Percentiles rank a stretch among this genome's conserved stretches.
Conservation (phyloP, 2,113 vertebrate genomes). For the Anarhynchus alexandrinus region DNA sequence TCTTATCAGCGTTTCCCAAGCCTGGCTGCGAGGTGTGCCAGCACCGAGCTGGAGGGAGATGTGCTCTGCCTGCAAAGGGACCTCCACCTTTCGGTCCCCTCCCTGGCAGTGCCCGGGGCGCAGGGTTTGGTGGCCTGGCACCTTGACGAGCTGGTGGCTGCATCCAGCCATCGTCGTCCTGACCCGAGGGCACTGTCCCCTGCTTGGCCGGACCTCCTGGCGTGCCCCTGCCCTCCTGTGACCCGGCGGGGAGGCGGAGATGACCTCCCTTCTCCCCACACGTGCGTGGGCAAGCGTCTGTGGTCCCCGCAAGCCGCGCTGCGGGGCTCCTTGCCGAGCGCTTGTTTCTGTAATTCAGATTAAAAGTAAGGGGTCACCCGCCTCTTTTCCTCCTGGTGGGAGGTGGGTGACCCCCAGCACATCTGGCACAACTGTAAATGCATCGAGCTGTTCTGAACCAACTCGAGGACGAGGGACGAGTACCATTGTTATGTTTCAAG, state of each 20-base stretch:
- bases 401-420: neutral
- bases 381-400: neutral
- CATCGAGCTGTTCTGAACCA: neutral
- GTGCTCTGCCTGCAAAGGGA: neutral
- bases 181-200: too few relatives aligned
- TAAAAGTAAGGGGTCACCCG: neutral
- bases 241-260: neutral
- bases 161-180: neutral
- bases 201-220: neutral
- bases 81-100: neutral
- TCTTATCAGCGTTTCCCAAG: neutral
- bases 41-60: neutral
- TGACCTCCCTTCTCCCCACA: rapidly evolving
- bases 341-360: neutral
- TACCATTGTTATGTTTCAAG: neutral
- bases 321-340: neutral
- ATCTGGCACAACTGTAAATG: neutral
- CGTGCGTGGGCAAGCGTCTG: rapidly evolving
- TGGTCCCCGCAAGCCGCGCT: neutral
- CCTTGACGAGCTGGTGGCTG: neutral
- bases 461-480: rapidly evolving
- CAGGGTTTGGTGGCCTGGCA: neutral
- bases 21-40: neutral
- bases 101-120: rapidly evolving
- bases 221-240: rapidly evolving